A percentile compares a stretch with the other conserved stretches of the same genome.
These are phyloP conservation scores for Kryptopterus vitreolus DNA, from an alignment of 2,797 vertebrate species.

Conservation along the genomic window DNA sequence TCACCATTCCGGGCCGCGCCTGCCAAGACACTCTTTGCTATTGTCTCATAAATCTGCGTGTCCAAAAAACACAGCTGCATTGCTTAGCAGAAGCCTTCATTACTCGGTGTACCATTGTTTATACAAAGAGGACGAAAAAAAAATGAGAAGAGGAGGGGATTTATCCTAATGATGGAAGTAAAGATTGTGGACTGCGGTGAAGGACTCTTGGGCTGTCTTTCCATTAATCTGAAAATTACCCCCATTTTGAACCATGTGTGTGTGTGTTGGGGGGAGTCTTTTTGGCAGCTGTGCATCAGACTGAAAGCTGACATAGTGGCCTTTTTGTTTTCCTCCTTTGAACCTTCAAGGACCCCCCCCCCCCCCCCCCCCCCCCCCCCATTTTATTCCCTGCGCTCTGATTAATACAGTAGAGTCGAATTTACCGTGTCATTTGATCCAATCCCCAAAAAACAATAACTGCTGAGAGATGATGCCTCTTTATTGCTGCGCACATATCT, in stretches of 20 bases:
- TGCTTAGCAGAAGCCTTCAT: constrained; percentile 48
- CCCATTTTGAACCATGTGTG: constrained; percentile 59
- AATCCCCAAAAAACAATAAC: constrained; percentile 75
- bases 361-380: constrained; percentile 56
- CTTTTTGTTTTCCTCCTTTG: constrained; percentile 77
- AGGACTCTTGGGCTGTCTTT: constrained; percentile 66
- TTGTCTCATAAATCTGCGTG: constrained; percentile 53
- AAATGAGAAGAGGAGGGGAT: constrained; percentile 16
- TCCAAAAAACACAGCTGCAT: constrained; percentile 65
- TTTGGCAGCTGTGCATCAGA: constrained; percentile 69
- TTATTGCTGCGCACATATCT: constrained; percentile 50
- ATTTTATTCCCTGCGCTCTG: constrained; percentile 56
- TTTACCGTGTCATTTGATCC: constrained; percentile 76
- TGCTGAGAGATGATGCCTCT: constrained; percentile 66
- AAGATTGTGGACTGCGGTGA: constrained; percentile 66
- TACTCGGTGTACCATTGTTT: constrained; percentile 33
- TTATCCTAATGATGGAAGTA: constrained; percentile 62
- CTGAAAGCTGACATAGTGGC: constrained; percentile 67
- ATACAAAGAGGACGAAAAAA: not conserved
- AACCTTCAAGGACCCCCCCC: constrained; percentile 66
- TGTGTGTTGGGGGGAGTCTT: constrained; percentile 57
- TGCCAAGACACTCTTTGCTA: constrained; percentile 40
- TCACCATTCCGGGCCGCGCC: constrained; percentile 56
- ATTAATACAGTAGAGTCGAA: constrained; percentile 72
- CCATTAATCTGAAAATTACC: constrained; percentile 80